Base-by-base conservation (phyloP, 1,140 invertebrate genomes). In the Dreissena rostriformis region DNA sequence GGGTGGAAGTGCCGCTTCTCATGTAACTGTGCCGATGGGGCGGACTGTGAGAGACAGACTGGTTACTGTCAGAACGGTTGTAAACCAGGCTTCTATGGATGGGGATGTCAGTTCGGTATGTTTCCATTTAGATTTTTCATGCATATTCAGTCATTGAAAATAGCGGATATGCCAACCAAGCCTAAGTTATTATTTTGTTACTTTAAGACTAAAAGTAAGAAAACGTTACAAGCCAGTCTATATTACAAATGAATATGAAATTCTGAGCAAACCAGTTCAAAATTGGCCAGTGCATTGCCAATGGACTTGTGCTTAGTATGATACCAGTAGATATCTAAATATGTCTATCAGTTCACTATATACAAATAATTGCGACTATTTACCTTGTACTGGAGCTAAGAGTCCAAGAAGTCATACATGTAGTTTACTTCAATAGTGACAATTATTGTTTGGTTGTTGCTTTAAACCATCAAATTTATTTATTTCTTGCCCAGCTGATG, bases 1-100 rank as follows among this genome's bases (percentile, higher is more conserved):
- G 80, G 80, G 12, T 82, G 80, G 80, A 66, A 65, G 39, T 82
- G 80, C 57, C 57, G 80, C 26, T 82, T 82, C 66, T 65, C 71
- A 0, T 82, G 80, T 53, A 74, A 75, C 49, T 82, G 80, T 75
- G 8, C 15, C 22, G 70, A 68, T 75, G 63, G 63, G 7, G 39
- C 6, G 17, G 80, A 82, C 12, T 82, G 80, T 68, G 80, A 82
- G 22, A 82, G 75, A 24, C 70, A 75, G 6, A 74, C n/a, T 5
- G 80, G 80, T 4, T 28, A 53, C 11, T 82, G 80, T 68, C 5
- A 28, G 4, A 24, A 63, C 22, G 80, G 80, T 0, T 82, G 80
- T 75, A 65, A 57, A 7, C 29, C 55, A 7, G 80, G 80, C n/a
- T 75, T 28, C 24, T 82, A 82, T 68, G 80, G 80, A 17, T 26